Percentiles rank a stretch among this genome's conserved stretches.
phyloP scores from a whole-genome alignment of 2,797 vertebrate genomes.

The Epinephelus coioides region DNA sequence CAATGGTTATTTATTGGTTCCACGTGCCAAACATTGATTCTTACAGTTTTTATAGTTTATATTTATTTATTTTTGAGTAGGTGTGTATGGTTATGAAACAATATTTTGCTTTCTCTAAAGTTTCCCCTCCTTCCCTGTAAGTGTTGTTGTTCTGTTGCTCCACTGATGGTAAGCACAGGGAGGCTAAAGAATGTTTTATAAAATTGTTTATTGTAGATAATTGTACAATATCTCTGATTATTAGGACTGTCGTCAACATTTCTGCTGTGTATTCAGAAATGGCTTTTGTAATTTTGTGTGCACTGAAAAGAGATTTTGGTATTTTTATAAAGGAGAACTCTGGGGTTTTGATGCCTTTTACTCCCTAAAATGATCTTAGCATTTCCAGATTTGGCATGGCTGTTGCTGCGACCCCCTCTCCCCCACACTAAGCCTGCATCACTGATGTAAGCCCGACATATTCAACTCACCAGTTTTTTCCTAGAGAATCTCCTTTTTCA shows the following conservation, averaged over 20 bases:
- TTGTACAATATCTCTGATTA: slow-evolving; percentile 85
- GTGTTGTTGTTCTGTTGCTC: slow-evolving; percentile 68
- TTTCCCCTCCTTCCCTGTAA: slow-evolving; percentile 34
- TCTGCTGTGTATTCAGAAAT: slow-evolving; percentile 85
- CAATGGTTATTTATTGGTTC: slow-evolving; percentile 69
- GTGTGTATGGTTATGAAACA: slow-evolving; percentile 73
- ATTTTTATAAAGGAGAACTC: slow-evolving; percentile 85
- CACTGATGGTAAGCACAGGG: slow-evolving; percentile 70
- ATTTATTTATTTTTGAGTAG: slow-evolving; percentile 85
- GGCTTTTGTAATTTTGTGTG: slow-evolving; percentile 90
- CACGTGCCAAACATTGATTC: slow-evolving; percentile 81
- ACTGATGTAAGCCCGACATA: slow-evolving; percentile 57
- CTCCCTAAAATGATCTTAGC: slow-evolving; percentile 55
- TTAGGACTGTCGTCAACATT: slow-evolving; percentile 85
- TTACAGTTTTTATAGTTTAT: slow-evolving; percentile 81
- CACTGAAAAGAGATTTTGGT: slow-evolving; percentile 91
- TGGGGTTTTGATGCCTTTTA: slow-evolving; percentile 72
- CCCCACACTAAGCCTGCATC: slow-evolving; percentile 65
- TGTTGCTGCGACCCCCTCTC: slow-evolving; percentile 57
- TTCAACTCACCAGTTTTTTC: slow-evolving; percentile 59
- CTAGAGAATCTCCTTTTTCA: slow-evolving; percentile 73
- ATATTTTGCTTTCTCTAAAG: slow-evolving; percentile 74
- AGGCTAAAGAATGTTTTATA: slow-evolving; percentile 81
- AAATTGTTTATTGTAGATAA: slow-evolving; percentile 88
- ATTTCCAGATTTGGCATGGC: slow-evolving; percentile 73